phyloP scores from a whole-genome alignment of 92 coral and sea anemone species.

The Scolanthus callimorphus region DNA sequence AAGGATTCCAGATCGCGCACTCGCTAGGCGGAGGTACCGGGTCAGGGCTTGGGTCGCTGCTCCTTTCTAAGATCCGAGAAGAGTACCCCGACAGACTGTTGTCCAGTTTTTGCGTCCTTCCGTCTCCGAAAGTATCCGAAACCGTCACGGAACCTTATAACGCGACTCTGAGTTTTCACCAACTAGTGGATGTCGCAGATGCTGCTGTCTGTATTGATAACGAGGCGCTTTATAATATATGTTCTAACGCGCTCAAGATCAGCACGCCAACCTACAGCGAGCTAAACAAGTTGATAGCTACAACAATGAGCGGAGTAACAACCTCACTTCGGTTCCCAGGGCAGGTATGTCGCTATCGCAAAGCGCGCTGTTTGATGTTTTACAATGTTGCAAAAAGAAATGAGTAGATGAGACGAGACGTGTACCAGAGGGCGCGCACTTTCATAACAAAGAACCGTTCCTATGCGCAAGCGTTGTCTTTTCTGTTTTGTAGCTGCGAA shows the following conservation, averaged over 20 bases:
- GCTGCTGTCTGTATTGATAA: constrained; percentile 87
- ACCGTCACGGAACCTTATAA: constrained; percentile 96
- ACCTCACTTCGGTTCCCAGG: constrained; percentile 87
- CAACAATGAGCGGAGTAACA: constrained; percentile 85
- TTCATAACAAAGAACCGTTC: too few species aligned
- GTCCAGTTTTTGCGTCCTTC: constrained; percentile 79
- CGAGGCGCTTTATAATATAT: constrained; percentile 82
- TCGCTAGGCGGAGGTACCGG: constrained; percentile 93
- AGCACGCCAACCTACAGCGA: constrained; percentile 80
- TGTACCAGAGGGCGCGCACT: too few species aligned
- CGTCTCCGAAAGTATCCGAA: constrained; percentile 93
- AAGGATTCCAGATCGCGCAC: constrained; percentile 88
- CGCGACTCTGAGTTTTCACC: constrained; percentile 91
- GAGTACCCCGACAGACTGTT: constrained; percentile 85
- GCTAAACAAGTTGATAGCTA: constrained; percentile 68
- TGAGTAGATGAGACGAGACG: too few species aligned
- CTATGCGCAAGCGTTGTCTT: too few species aligned
- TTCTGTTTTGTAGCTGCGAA: too few species aligned
- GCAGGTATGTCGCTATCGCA: too few species aligned
- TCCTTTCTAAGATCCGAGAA: constrained; percentile 84
- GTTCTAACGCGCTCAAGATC: constrained; percentile 60
- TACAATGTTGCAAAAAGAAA: too few species aligned
- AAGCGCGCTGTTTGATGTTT: too few species aligned
- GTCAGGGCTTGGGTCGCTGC: constrained; percentile 78
- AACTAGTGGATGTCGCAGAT: constrained; percentile 82